phyloP scores from a whole-genome alignment of 1,140 invertebrate species.

The Pygmarrhopalites habei region DNA sequence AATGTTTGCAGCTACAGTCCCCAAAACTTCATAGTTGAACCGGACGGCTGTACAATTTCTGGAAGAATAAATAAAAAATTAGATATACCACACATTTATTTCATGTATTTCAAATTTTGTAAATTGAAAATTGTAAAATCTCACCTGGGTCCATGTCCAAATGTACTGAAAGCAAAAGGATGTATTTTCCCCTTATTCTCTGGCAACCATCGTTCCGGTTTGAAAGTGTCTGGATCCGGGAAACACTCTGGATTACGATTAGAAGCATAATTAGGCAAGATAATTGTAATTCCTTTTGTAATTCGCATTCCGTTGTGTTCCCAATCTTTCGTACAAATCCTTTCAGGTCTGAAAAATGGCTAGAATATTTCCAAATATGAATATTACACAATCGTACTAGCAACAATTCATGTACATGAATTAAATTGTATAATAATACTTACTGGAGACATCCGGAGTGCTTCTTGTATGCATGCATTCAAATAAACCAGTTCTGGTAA shows the following conservation, averaged over 20 bases:
- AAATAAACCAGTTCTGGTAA: slow-evolving; percentile 32
- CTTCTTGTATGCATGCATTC: slow-evolving; percentile 34
- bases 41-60: slow-evolving; percentile 50
- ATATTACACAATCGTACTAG: too few relatives aligned
- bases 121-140: too few relatives aligned
- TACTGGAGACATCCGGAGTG: slow-evolving; percentile 20
- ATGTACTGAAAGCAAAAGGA: slow-evolving; percentile 48
- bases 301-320: slow-evolving; percentile 13
- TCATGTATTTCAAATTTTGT: too few relatives aligned
- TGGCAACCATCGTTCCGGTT: slow-evolving; percentile 52
- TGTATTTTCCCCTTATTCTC: slow-evolving; percentile 47
- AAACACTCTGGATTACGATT: slow-evolving; percentile 50
- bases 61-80: too few relatives aligned
- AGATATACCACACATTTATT: slow-evolving; percentile 43
- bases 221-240: slow-evolving; percentile 49
- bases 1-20: background rate
- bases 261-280: slow-evolving; percentile 47
- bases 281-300: slow-evolving; percentile 45
- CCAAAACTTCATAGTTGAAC: background rate
- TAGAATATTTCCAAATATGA: too few relatives aligned
- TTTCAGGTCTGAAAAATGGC: slow-evolving; percentile 25
- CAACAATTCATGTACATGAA: too few relatives aligned
- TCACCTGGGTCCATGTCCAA: slow-evolving; percentile 53
- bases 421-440: too few relatives aligned
- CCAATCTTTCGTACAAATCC: slow-evolving; percentile 24